Conservation (phyloP, 2,113 vertebrate species). For the Balaenoptera acutorostrata region DNA sequence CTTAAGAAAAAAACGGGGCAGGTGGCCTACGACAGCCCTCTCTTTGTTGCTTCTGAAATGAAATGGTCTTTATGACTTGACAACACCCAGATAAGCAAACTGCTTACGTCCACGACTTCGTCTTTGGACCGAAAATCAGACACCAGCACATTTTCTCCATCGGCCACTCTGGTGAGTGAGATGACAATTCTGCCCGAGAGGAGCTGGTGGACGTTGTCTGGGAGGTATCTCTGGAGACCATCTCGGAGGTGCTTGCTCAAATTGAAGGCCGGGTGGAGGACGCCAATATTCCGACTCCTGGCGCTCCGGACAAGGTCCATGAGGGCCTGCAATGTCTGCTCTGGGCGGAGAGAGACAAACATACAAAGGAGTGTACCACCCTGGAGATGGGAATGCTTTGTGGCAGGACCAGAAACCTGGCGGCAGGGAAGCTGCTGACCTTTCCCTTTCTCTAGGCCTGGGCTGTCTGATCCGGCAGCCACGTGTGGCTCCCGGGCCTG, state of each 20-base stretch:
- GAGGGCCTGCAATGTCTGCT: constrained; percentile 61
- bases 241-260: constrained; percentile 82
- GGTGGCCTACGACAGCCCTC: rapidly evolving
- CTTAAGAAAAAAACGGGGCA: background rate
- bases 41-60: background rate
- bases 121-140: constrained; percentile 92
- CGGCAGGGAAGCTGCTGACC: rapidly evolving
- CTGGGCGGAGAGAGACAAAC: background rate
- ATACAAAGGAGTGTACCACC: background rate
- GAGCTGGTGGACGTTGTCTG: constrained; percentile 83
- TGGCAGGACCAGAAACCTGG: background rate
- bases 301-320: constrained; percentile 81
- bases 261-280: constrained; percentile 90
- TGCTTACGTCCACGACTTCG: constrained; percentile 91
- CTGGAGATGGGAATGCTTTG: background rate
- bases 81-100: background rate
- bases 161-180: constrained; percentile 91
- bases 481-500: rapidly evolving
- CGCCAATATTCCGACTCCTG: constrained; percentile 86
- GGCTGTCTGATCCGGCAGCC: rapidly evolving
- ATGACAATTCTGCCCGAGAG: constrained; percentile 84
- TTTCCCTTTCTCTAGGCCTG: background rate
- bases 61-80: background rate
- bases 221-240: constrained; percentile 82
- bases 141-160: constrained; percentile 90